Conservation (phyloP, 2,113 vertebrate genomes). For the Diphyllodes magnificus region DNA sequence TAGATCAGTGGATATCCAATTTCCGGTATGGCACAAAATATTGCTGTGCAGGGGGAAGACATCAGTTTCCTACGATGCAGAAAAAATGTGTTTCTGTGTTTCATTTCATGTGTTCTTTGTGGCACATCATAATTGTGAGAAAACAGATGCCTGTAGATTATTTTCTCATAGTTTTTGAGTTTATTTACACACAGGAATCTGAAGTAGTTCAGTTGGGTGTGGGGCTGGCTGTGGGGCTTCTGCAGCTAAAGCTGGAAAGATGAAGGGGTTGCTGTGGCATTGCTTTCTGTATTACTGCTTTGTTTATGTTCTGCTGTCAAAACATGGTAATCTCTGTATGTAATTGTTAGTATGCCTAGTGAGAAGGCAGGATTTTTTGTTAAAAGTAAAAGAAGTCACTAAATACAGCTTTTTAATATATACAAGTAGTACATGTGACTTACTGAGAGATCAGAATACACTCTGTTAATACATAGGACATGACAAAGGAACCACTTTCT, state of each 20-base stretch:
- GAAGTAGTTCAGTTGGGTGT: neutral
- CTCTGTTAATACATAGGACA: neutral
- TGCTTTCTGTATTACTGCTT: neutral
- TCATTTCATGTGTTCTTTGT: neutral
- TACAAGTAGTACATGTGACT: neutral
- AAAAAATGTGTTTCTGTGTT: neutral
- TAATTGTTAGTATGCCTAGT: neutral
- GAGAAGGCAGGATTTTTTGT: neutral
- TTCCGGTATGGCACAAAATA: neutral
- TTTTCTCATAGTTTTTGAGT: neutral
- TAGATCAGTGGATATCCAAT: neutral
- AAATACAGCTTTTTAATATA: neutral
- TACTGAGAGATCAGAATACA: neutral
- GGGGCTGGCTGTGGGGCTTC: neutral
- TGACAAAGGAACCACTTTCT: neutral
- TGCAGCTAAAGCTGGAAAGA: neutral
- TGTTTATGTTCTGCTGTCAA: neutral
- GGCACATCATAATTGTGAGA: neutral
- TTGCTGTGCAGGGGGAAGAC: neutral
- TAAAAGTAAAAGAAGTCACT: neutral
- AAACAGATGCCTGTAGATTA: neutral
- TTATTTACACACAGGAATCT: neutral
- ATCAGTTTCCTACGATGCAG: neutral
- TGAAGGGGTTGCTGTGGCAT: neutral
- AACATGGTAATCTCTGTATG: neutral